These are phyloP conservation scores for Tetropium fuscum DNA, from an alignment of 2,888 invertebrate genomes.

Conservation along the genomic window DNA sequence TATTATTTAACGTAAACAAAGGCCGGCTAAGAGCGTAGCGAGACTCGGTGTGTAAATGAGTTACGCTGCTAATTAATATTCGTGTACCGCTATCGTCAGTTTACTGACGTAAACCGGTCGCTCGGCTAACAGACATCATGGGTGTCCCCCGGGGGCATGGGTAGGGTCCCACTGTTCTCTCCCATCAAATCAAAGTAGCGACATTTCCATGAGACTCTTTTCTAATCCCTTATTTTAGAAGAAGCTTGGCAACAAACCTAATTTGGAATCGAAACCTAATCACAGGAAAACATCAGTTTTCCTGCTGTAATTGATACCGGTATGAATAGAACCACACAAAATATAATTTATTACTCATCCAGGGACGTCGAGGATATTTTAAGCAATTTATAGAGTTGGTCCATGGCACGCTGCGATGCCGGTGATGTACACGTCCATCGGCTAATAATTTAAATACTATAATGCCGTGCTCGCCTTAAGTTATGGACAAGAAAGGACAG, in stretches of 20 bases:
- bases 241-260: too few species aligned
- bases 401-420: conserved; percentile 32
- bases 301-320: too few species aligned
- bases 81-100: conserved; percentile 26
- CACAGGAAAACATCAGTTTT: too few species aligned
- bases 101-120: conserved; percentile 22
- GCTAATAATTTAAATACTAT: conserved; percentile 43
- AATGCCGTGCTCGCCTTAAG: conserved; percentile 36
- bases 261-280: too few species aligned
- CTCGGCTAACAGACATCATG: conserved; percentile 11
- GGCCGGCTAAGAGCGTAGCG: conserved; percentile 18
- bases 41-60: conserved; percentile 22
- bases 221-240: too few species aligned
- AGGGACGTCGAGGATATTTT: conserved; percentile 38
- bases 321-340: conserved; percentile 31
- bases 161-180: too few species aligned
- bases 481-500: conserved; percentile 32
- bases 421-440: conserved; percentile 41
- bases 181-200: too few species aligned
- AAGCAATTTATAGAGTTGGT: conserved; percentile 40
- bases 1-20: conserved; percentile 27
- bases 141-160: too few species aligned
- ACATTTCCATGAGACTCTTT: too few species aligned
- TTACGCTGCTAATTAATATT: conserved; percentile 27
- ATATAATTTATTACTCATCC: conserved; percentile 36